Evolutionary conservation across 2,888 invertebrate species (phyloP), one percentile per base, ranked within the genome.

Genomic region (Chrysolina haemoptera): DNA sequence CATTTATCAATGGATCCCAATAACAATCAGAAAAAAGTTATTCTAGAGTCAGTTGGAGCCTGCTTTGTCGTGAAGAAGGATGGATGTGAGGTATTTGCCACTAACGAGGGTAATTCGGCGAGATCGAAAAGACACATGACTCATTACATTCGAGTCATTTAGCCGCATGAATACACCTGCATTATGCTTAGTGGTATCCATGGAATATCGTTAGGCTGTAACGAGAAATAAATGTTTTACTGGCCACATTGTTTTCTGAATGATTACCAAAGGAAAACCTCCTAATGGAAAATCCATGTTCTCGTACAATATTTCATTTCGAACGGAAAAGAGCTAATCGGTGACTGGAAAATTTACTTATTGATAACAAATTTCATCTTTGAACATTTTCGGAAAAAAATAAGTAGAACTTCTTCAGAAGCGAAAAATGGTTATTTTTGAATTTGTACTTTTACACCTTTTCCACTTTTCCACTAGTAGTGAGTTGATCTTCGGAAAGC

Each of bases 171-270:
- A 59, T 27, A 27, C n/a, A 35, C 59, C 59, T 59, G 14, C 27
- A 27, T 22, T 59, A 59, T 59, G 59, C 59, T 59, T 22, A 12
- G 59, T 27, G 27, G 27, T 59, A 27, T 27, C 35, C 9, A n/a
- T 18, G 27, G 59, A 59, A 35, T 22, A 59, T 59, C 22, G 14
- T 59, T 59, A 27, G 35, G 35, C 27, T 59, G n/a, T 59, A 27
- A 59, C 27, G 22, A 22, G n/a, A 22, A 59, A 59, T 59, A 27
- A 59, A 59, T 59, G 59, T 27, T 59, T 22, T 59, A 35, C n/a
- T 12, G 59, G 59, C 59, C 22, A 59, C 59, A 59, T 59, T 59
- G 59, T 59, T 59, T 27, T 22, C 27, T 4, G 59, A 22, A 59
- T 59, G 22, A 59, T 59, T 50, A n/a, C 50, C 50, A 10, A n/a